A percentile compares a stretch with the other conserved stretches of the same genome.
These are phyloP conservation scores for Amphipyra tragopoginis DNA, from an alignment of 2,888 invertebrate genomes.

Conservation along the genomic window DNA sequence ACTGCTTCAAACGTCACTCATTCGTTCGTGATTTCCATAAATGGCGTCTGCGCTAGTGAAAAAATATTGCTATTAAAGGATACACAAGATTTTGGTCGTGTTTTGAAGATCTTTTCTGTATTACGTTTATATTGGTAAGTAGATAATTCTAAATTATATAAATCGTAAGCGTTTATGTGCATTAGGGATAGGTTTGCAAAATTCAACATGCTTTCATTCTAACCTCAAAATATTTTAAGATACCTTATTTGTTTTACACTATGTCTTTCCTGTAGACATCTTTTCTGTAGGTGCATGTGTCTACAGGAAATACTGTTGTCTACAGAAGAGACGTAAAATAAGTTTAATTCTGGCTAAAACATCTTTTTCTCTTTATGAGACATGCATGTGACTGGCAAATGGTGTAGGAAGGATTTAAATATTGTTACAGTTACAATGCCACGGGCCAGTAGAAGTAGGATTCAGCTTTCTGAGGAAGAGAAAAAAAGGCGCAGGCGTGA, in stretches of 20 bases:
- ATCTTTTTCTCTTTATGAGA: not conserved
- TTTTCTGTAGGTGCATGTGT: slow-evolving; percentile 17
- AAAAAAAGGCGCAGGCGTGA: slow-evolving; percentile 29
- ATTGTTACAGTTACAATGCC: slow-evolving; percentile 21
- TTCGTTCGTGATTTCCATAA: not conserved
- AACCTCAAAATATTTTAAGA: slow-evolving; percentile 10
- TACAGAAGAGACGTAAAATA: slow-evolving; percentile 8
- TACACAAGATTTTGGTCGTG: slow-evolving; percentile 13
- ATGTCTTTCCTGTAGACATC: slow-evolving; percentile 21
- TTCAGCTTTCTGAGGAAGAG: slow-evolving; percentile 15
- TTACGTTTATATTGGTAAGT: slow-evolving; percentile 7
- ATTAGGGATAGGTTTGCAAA: slow-evolving; percentile 4
- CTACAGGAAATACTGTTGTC: slow-evolving; percentile 15
- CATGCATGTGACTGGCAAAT: slow-evolving; percentile 1
- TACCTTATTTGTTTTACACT: slow-evolving; percentile 5
- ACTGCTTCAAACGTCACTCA: not conserved
- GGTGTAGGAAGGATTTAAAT: not conserved
- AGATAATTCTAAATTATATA: slow-evolving; percentile 3
- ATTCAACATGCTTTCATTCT: slow-evolving; percentile 3
- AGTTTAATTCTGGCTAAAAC: not conserved
- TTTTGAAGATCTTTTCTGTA: slow-evolving; percentile 11
- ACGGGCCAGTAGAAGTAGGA: slow-evolving; percentile 12
- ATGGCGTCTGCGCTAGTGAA: not conserved
- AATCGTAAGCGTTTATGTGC: not conserved
- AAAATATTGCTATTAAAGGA: slow-evolving; percentile 5